A percentile compares a stretch with the other conserved stretches of the same genome.
Conservation (phyloP, 2,797 vertebrate genomes). For the Gallinago nigripennis region DNA sequence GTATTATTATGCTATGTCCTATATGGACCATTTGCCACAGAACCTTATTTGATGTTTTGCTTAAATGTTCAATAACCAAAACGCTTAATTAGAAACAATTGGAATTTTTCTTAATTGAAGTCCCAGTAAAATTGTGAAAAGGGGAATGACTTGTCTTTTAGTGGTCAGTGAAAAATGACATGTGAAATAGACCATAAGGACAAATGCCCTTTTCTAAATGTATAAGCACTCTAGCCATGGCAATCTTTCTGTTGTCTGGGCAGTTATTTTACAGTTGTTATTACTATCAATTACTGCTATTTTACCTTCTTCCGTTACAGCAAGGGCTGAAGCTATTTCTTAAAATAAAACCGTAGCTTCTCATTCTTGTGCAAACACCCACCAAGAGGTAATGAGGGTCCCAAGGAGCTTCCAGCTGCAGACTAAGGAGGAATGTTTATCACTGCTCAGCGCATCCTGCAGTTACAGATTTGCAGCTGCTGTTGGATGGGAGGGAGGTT, state of each 20-base stretch:
- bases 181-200: background rate
- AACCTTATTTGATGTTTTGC: background rate
- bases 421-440: background rate
- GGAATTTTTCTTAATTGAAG: background rate
- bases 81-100: background rate
- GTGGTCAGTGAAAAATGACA: background rate
- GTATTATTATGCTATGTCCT: background rate
- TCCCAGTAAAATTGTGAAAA: background rate
- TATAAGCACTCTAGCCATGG: background rate
- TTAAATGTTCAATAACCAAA: background rate
- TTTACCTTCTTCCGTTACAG: background rate
- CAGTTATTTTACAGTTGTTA: background rate
- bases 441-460: background rate
- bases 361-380: background rate
- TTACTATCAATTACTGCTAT: background rate
- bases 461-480: background rate
- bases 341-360: background rate
- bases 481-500: background rate
- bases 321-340: background rate
- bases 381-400: background rate
- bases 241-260: background rate
- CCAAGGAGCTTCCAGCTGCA: background rate
- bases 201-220: background rate
- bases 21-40: background rate
- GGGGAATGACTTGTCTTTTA: background rate